Evolutionary conservation across 2,797 vertebrate species (phyloP), one percentile per base, ranked within the genome.

Genomic region (Gallirallus australis): DNA sequence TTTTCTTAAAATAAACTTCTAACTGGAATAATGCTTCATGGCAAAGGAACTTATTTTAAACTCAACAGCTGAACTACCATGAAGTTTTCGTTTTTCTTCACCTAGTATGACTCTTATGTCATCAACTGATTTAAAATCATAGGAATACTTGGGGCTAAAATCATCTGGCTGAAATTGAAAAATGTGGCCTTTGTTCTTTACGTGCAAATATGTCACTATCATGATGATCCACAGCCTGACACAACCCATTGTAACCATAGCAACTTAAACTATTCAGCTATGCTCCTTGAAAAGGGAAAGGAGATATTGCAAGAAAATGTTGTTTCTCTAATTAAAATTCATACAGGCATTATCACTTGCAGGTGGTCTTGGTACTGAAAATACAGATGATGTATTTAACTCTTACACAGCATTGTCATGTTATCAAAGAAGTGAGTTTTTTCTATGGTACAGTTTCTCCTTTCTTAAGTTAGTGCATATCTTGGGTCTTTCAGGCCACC

Each of bases 21-120:
- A 93, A 95, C 92, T 92, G 93, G 91, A 96, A 97, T 96, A 96
- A 96, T 96, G 86, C 96, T 96, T 98, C 89, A 57, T 83, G 93
- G 96, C 97, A 96, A 80, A 96, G 87, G 87, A 93, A 86, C 83
- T 97, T 95, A 64, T 35, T 96, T 97, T 89, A 95, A 97, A 94
- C 63, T 52, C 92, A 95, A 93, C 94, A 94, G 95, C 93, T 95
- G 94, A 96, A 93, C 93, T 93, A 86, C 94, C 96, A 45, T 87
- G 78, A 94, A 95, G 90, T 96, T 97, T 97, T 96, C 76, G 73
- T 97, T 97, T 97, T 95, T 89, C 84, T 93, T 92, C 71, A 83
- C 66, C 69, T 96, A 75, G 50, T 85, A 82, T 69, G 71, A 85
- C 91, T 96, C 61, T 82, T 89, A 80, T 87, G 64, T 86, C 88